A percentile compares a stretch with the other conserved stretches of the same genome.
phyloP scores from a whole-genome alignment of 2,888 invertebrate species.

The Cerceris rybyensis region DNA sequence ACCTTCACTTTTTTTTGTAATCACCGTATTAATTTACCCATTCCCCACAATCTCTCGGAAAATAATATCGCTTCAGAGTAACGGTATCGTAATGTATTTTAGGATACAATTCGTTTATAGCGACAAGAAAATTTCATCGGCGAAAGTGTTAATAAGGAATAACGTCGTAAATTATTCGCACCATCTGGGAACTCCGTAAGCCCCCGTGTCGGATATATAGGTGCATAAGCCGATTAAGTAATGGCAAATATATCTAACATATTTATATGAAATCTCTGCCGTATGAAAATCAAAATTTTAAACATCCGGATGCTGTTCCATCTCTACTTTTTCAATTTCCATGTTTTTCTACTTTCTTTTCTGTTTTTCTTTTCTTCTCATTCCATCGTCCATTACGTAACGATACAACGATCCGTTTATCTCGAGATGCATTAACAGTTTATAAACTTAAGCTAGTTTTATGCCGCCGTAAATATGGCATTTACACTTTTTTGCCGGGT shows the following conservation, averaged over 20 bases:
- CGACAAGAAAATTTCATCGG: background rate
- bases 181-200: background rate
- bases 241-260: background rate
- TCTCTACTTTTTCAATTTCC: background rate
- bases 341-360: background rate
- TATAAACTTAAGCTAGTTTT: background rate
- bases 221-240: slow-evolving; percentile 2
- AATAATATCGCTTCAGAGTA: background rate
- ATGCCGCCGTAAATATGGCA: background rate
- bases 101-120: background rate
- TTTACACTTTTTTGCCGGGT: background rate
- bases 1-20: too few species aligned
- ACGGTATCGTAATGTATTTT: background rate
- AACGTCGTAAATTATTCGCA: slow-evolving; percentile 2
- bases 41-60: too few species aligned
- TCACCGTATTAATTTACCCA: too few species aligned
- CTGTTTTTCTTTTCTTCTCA: background rate
- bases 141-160: slow-evolving; percentile 1
- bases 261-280: background rate
- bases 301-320: background rate
- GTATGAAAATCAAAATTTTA: background rate
- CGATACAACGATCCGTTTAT: background rate
- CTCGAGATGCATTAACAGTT: background rate
- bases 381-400: slow-evolving; percentile 1
- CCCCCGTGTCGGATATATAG: background rate